Conservation (phyloP, 1,140 invertebrate species). For the Trichonephila clavata region DNA sequence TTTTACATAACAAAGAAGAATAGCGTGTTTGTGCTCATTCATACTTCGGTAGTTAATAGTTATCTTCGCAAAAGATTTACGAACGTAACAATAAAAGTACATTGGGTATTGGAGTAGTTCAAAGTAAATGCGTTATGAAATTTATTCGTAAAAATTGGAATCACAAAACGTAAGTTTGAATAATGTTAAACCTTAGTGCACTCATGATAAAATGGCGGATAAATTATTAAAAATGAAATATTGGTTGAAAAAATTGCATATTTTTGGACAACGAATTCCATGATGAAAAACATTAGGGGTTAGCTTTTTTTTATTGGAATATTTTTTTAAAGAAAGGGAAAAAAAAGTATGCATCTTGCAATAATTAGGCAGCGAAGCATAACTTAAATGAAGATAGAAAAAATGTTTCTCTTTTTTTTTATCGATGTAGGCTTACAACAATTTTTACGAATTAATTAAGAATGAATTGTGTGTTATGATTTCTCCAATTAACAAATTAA, state of each 20-base stretch:
- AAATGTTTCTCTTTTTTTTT: too few relatives aligned
- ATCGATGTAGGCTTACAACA: too few relatives aligned
- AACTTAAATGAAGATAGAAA: too few relatives aligned
- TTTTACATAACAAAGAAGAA: conserved; percentile 25
- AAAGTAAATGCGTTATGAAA: neutral
- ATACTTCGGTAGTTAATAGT: conserved; percentile 7
- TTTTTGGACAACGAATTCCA: neutral
- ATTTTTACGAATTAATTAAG: too few relatives aligned
- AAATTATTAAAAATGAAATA: neutral
- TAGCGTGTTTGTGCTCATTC: neutral
- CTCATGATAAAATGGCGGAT: neutral
- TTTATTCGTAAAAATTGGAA: neutral
- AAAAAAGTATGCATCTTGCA: too few relatives aligned
- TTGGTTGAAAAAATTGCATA: neutral
- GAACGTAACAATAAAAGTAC: neutral
- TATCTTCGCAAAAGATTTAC: neutral
- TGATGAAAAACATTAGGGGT: neutral
- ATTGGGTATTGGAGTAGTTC: neutral
- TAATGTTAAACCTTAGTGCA: neutral
- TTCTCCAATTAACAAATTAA: too few relatives aligned
- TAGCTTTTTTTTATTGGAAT: too few relatives aligned
- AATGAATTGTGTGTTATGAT: too few relatives aligned
- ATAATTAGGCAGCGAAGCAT: too few relatives aligned
- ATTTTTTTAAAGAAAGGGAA: too few relatives aligned
- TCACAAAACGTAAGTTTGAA: neutral